Percentiles rank a stretch among this genome's conserved stretches.
phyloP scores from a whole-genome alignment of 2,888 invertebrate genomes.

The Protonemura montana region DNA sequence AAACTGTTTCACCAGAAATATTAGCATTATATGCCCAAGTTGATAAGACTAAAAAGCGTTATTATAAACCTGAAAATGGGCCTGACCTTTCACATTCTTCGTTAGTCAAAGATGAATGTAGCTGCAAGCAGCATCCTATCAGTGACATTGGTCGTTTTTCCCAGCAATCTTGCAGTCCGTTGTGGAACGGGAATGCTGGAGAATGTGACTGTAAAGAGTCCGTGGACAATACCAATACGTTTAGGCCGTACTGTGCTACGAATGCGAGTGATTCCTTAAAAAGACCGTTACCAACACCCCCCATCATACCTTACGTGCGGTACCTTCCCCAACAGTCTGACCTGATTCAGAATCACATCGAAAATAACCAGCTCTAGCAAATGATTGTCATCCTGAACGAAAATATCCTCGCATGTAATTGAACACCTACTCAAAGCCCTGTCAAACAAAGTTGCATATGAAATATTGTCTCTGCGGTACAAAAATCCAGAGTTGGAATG shows the following conservation, averaged over 20 bases:
- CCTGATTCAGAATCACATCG: conserved; percentile 38
- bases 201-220: conserved; percentile 33
- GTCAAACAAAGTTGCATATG: background rate
- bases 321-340: conserved; percentile 40
- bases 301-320: conserved; percentile 41
- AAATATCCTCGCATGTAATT: background rate
- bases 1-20: conserved; percentile 51
- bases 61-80: conserved; percentile 46
- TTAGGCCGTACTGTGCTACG: background rate
- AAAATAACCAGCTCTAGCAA: conserved; percentile 44
- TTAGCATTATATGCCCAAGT: conserved; percentile 53
- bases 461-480: too few species aligned
- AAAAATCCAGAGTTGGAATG: too few species aligned
- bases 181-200: conserved; percentile 43
- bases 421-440: background rate
- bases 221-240: conserved; percentile 4
- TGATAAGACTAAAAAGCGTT: conserved; percentile 53
- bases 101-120: conserved; percentile 43
- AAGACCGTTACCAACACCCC: conserved; percentile 43
- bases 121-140: conserved; percentile 42
- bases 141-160: conserved; percentile 43
- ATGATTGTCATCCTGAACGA: background rate
- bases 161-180: conserved; percentile 42
- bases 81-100: conserved; percentile 37
- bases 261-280: background rate